Base-by-base conservation (phyloP, 2,888 invertebrate species). In the Mimas tiliae region DNA sequence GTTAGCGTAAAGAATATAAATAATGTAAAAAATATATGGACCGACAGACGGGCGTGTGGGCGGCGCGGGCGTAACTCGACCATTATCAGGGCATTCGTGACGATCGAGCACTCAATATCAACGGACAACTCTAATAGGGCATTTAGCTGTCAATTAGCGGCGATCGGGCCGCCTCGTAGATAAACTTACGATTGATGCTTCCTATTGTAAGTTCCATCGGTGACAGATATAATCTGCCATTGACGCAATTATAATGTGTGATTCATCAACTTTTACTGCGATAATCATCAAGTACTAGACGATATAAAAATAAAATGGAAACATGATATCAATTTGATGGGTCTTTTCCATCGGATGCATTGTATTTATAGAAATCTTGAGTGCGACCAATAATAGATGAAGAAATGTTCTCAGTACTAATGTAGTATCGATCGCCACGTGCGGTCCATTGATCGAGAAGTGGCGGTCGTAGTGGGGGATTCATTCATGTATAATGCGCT, bases 401-500 rank as follows among this genome's bases (percentile, higher is more conserved):
- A 58, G 58, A 65, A 48, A 55, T 65, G 19, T 55, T 48, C 21
- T 70, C 67, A 68, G 69, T 72, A 85, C 83, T 80, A 77, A 79
- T 77, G 79, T 81, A 78, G 79, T 81, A 84, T 85, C 81, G 81
- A 87, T 81, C 79, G 82, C 88, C 91, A 88, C 90, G 90, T 88
- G 89, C 88, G 80, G 83, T 82, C 86, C 89, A 90, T 89, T 91
- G 90, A 91, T 87, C 81, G 71, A 75, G 77, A 76, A 74, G 73
- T 78, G 76, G 73, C 73, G 68, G 78, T 74, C 74, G 80, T 78
- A 78, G 86, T 79, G 85, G 82, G 85, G 83, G 82, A 79, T 83
- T 83, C 89, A 90, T 91, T 91, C 89, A 91, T 91, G 90, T 86
- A 88, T 84, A 83, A 78, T 81, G 89, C 85, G 86, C 88, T 80